phyloP scores from a whole-genome alignment of 2,888 invertebrate species.

The Lithophane ornitopus region DNA sequence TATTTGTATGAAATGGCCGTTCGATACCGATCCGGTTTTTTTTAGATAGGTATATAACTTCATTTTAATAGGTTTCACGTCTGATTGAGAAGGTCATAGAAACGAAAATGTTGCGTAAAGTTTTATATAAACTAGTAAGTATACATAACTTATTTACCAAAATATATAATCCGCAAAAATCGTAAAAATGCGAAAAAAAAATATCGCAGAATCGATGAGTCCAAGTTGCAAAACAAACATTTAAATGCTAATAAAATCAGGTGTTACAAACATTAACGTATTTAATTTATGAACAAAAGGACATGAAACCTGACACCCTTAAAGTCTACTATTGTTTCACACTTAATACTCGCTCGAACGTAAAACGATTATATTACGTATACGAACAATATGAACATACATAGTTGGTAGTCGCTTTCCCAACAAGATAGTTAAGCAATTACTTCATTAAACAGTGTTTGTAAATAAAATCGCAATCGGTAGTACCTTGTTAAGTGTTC shows the following conservation, averaged over 20 bases:
- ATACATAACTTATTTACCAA: background rate
- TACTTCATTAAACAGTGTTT: slow-evolving; percentile 65
- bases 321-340: slow-evolving; percentile 59
- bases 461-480: slow-evolving; percentile 66
- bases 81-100: slow-evolving; percentile 69
- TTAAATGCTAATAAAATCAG: slow-evolving; percentile 51
- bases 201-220: slow-evolving; percentile 4
- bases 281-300: slow-evolving; percentile 55
- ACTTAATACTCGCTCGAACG: slow-evolving; percentile 53
- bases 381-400: slow-evolving; percentile 19
- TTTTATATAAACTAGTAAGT: slow-evolving; percentile 21
- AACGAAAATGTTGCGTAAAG: slow-evolving; percentile 48
- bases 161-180: background rate
- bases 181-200: background rate
- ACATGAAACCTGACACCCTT: slow-evolving; percentile 56
- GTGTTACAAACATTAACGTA: slow-evolving; percentile 49
- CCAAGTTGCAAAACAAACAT: slow-evolving; percentile 39
- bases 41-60: slow-evolving; percentile 50
- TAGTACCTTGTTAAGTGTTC: slow-evolving; percentile 38
- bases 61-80: slow-evolving; percentile 63
- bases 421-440: slow-evolving; percentile 65
- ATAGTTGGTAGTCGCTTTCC: slow-evolving; percentile 52
- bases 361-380: slow-evolving; percentile 48
- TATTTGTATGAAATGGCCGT: slow-evolving; percentile 44
- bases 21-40: slow-evolving; percentile 69